Evolutionary conservation across 2,113 vertebrate species (phyloP), one percentile per base, ranked within the genome.

Genomic region (Scomber colias): DNA sequence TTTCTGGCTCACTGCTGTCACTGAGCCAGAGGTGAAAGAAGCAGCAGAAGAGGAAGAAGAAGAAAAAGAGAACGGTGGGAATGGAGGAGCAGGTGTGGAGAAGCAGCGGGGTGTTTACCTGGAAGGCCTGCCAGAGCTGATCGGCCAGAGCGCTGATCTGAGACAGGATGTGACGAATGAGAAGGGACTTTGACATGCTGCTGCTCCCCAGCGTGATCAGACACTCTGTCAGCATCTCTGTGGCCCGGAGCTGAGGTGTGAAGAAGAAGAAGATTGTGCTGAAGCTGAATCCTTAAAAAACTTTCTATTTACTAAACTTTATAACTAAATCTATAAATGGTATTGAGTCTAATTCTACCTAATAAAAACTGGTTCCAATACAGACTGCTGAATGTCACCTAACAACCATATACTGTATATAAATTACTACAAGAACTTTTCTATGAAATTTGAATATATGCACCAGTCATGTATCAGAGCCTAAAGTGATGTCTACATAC

Each of bases 161-260:
- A 2, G 91, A 87, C 0, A 98, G 91, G 15, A 97, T 84, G 71
- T 96, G 94, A 49, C 92, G 87, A 71, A 97, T 70, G 62, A 96
- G 87, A 46, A 95, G 87, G 69, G 93, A 89, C 81, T 90, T 96
- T 21, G 96, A 86, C 16, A 86, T 21, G 53, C 51, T 88, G 90
- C 95, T 95, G 70, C 76, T 93, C 71, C 96, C 97, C 61, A 98
- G 89, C 4, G 89, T 83, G 60, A 95, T 35, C 89, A 99, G 88
- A 0, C 66, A 94, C 68, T 94, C 68, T 6, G 87, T 92, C 51
- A 97, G 67, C 71, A 54, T 84, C 72, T 91, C 90, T 78, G 95
- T 92, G 30, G 90, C 82, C 92, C 92, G 95, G 81, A 96, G 96
- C 96, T 96, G 71, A 85, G 91, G 53, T 5, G 19, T 0, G 15